Conservation (phyloP, 2,888 invertebrate genomes). For the Ectobius pallidus region DNA sequence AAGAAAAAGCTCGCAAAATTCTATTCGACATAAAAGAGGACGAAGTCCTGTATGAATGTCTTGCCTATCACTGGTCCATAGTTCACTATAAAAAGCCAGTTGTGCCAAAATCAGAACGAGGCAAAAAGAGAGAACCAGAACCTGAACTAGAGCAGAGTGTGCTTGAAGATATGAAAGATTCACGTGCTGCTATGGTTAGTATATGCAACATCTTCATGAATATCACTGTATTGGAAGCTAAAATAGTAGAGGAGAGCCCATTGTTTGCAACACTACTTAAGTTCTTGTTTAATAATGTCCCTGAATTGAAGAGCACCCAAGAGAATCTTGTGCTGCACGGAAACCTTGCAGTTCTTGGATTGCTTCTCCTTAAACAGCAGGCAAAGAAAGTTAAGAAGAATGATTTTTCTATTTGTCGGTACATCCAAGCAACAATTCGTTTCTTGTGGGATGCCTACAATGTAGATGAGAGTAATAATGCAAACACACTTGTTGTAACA, state of each 20-base stretch:
- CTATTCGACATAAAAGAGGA: constrained; percentile 79
- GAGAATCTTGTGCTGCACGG: constrained; percentile 87
- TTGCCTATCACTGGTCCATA: constrained; percentile 85
- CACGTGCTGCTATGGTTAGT: constrained; percentile 83
- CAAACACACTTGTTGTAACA: constrained; percentile 79
- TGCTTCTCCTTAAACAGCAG: constrained; percentile 82
- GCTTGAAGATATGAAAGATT: constrained; percentile 82
- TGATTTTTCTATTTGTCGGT: constrained; percentile 87
- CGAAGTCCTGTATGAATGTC: constrained; percentile 77
- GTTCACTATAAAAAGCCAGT: constrained; percentile 84
- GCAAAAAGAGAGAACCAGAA: constrained; percentile 77
- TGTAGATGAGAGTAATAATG: constrained; percentile 86
- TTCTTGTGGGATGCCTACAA: constrained; percentile 93
- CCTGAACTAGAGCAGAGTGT: constrained; percentile 75
- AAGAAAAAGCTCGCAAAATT: constrained; percentile 84
- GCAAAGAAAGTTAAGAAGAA: constrained; percentile 83
- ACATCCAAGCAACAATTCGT: constrained; percentile 86
- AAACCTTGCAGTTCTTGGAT: constrained; percentile 81
- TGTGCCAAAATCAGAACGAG: constrained; percentile 78
- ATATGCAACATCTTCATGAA: constrained; percentile 93
- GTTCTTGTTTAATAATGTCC: constrained; percentile 83
- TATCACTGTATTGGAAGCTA: constrained; percentile 84
- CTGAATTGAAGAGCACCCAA: constrained; percentile 80
- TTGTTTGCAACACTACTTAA: constrained; percentile 81
- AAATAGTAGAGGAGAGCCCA: constrained; percentile 77